These are phyloP conservation scores for Orthonyx spaldingii DNA, from an alignment of 2,113 vertebrate genomes.

Conservation along the genomic window DNA sequence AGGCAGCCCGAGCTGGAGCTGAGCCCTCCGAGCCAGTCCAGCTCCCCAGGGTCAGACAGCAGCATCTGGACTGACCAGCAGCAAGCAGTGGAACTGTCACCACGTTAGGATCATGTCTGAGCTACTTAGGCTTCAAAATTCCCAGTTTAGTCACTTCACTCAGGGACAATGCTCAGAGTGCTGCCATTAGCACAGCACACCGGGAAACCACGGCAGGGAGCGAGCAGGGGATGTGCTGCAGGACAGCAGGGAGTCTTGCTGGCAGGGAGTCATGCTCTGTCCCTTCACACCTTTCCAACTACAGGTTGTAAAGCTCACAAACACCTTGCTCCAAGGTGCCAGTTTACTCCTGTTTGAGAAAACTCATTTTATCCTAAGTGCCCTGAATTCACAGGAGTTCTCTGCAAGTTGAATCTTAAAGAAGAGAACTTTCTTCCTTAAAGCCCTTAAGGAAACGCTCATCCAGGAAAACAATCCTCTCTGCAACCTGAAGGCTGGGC, in stretches of 20 bases:
- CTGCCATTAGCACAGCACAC: background rate
- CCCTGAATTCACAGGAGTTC: background rate
- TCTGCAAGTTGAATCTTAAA: background rate
- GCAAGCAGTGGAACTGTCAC: background rate
- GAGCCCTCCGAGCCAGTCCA: background rate
- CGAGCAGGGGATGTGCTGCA: background rate
- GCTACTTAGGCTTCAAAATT: background rate
- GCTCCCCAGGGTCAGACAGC: background rate
- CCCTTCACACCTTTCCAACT: background rate
- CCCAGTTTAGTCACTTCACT: background rate
- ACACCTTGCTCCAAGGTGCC: background rate
- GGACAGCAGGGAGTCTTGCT: background rate
- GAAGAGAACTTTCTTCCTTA: background rate
- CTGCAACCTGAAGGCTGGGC: background rate
- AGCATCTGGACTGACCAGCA: background rate
- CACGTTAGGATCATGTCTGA: accelerated
- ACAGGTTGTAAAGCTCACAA: background rate
- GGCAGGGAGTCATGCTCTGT: background rate
- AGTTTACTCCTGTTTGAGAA: background rate
- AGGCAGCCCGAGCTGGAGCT: background rate
- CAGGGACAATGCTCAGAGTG: background rate
- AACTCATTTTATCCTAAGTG: background rate
- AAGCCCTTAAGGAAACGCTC: background rate
- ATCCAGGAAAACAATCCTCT: background rate
- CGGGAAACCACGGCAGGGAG: background rate